These are phyloP conservation scores for Drosophila bocqueti DNA, from an alignment of 1,140 invertebrate genomes.

Conservation along the genomic window DNA sequence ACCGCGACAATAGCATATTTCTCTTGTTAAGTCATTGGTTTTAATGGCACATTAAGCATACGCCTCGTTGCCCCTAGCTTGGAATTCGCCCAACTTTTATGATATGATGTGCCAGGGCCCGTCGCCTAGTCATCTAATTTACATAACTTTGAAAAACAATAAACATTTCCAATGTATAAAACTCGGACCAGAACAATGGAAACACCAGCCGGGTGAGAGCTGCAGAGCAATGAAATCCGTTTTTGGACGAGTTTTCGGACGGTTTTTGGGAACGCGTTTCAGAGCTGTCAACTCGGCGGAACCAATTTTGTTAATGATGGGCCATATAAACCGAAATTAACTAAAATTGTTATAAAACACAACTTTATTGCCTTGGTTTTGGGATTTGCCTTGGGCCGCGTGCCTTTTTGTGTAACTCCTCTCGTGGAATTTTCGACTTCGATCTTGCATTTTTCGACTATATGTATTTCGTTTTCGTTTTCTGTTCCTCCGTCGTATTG, in stretches of 20 bases:
- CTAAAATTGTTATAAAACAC: slow-evolving; percentile 76
- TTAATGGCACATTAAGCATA: slow-evolving; percentile 81
- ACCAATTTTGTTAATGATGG: slow-evolving; percentile 79
- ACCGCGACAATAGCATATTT: slow-evolving; percentile 48
- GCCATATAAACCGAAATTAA: slow-evolving; percentile 66
- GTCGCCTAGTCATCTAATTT: slow-evolving; percentile 56
- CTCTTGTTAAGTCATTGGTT: slow-evolving; percentile 67
- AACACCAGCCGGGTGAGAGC: slow-evolving; percentile 33
- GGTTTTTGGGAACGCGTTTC: slow-evolving; percentile 52
- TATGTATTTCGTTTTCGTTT: background rate
- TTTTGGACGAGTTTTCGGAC: slow-evolving; percentile 50
- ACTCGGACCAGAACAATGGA: slow-evolving; percentile 50
- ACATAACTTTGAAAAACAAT: slow-evolving; percentile 62
- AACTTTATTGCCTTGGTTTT: slow-evolving; percentile 59
- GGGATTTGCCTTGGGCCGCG: slow-evolving; percentile 19
- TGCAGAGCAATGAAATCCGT: slow-evolving; percentile 51
- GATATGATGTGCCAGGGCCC: slow-evolving; percentile 30
- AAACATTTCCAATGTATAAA: slow-evolving; percentile 62
- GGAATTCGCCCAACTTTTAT: slow-evolving; percentile 62
- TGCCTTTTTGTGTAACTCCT: slow-evolving; percentile 36
- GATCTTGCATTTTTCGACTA: slow-evolving; percentile 17
- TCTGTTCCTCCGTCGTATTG: slow-evolving; percentile 8
- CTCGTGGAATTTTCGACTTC: slow-evolving; percentile 28
- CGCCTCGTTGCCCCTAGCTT: slow-evolving; percentile 67
- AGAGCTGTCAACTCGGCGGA: slow-evolving; percentile 75